Base-by-base conservation (phyloP, 2,888 invertebrate species). In the Drosophila robusta region DNA sequence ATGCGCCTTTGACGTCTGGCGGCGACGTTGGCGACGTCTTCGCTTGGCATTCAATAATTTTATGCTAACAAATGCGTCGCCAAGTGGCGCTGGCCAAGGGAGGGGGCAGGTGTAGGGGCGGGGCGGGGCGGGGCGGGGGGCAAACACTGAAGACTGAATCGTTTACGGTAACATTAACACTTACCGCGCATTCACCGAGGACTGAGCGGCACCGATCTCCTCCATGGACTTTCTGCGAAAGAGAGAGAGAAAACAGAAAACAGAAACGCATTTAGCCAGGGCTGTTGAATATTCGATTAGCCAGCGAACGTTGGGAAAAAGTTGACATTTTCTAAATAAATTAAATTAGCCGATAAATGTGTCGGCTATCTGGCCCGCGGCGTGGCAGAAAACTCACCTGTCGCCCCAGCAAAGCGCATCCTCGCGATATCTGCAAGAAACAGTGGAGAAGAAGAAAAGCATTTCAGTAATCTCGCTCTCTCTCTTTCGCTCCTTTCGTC, bases 351-450 rank as follows among this genome's bases (percentile, higher is more conserved):
- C 90, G 90, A 90, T 90, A 90, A 90, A 90, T 90, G 87, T 90
- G 90, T 87, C 86, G 90, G 87, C 84, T 89, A 58, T 75, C 63
- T 71, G 29, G 73, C 75, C 50, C 78, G 52, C 76, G 45, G 75
- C 77, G 79, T 80, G 79, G 75, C 79, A 80, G 75, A 78, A 79
- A 63, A 80, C 94, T 95, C 94, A 97, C 97, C 97, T 95, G 93
- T 97, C 97, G 52, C 96, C 95, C 97, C 97, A 97, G 93, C 97
- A 97, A 50, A 97, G 93, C 18, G 97, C 95, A 81, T 97, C 97
- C 80, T 97, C 97, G 76, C 97, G 95, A 93, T 97, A 97, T 93
- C 97, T 97, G 95, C 73, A 95, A 95, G 75, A 95, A 95, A 91
- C 90, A 90, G 81, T 80, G 72, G 92, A 4, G 91, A 92, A 50